These are phyloP conservation scores for Brienomyrus brachyistius DNA, from an alignment of 2,113 vertebrate species.

Conservation along the genomic window DNA sequence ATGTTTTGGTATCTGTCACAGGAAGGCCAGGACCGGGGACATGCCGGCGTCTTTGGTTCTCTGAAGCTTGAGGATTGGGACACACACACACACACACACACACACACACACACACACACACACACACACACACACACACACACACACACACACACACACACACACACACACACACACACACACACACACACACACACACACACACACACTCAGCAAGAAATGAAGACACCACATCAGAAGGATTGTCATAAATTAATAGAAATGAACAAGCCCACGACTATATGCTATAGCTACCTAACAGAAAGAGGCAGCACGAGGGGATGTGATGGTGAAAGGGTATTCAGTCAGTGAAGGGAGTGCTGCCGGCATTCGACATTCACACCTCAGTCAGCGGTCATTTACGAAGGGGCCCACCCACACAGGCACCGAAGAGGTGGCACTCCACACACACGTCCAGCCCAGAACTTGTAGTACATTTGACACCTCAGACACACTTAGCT, in stretches of 20 bases:
- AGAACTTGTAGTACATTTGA: background rate
- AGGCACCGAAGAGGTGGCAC: background rate
- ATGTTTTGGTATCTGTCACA: conserved; percentile 39
- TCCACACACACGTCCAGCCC: background rate
- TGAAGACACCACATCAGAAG: background rate
- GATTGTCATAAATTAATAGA: background rate
- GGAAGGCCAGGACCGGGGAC: conserved; percentile 32
- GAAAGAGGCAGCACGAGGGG: background rate
- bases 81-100: background rate
- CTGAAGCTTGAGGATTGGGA: background rate
- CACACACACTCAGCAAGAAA: background rate
- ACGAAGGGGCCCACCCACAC: background rate
- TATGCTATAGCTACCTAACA: background rate
- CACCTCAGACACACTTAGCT: background rate
- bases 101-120: background rate
- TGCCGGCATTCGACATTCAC: background rate
- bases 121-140: background rate
- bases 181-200: background rate
- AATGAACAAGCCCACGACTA: background rate
- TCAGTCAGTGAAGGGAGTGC: background rate
- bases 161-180: background rate
- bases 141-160: background rate
- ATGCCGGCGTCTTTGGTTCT: conserved; percentile 35
- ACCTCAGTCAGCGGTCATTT: background rate
- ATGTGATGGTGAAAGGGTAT: background rate